phyloP scores from a whole-genome alignment of 37 sponge, comb jelly and placozoan species.

The Halisarca cf. caerulea region DNA sequence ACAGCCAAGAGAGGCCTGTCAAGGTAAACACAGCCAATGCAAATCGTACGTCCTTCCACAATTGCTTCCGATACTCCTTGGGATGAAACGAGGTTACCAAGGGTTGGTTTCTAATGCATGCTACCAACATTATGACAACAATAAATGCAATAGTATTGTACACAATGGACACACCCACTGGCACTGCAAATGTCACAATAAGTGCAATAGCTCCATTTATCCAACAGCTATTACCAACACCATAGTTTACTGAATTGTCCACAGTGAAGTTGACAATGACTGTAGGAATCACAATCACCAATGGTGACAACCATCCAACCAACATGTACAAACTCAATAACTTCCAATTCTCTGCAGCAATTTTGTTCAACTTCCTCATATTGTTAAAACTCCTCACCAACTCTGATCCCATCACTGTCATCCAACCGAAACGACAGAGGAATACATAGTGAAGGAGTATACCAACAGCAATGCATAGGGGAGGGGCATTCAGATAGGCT shows the following conservation, averaged over 20 bases:
- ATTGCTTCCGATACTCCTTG: neutral
- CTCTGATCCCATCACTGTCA: constrained; percentile 34
- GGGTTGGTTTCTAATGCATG: neutral
- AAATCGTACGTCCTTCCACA: constrained; percentile 15
- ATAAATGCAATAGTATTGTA: constrained; percentile 27
- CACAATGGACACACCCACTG: constrained; percentile 22
- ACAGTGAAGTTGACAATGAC: constrained; percentile 46
- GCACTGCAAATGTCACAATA: constrained; percentile 43
- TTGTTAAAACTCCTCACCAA: constrained; percentile 1
- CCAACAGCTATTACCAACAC: constrained; percentile 42
- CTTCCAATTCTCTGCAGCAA: neutral
- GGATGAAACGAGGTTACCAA: neutral
- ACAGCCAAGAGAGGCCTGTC: constrained; percentile 57
- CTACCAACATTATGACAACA: neutral
- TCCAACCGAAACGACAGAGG: constrained; percentile 56
- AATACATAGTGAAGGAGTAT: constrained; percentile 45
- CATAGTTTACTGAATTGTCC: constrained; percentile 34
- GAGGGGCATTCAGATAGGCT: neutral
- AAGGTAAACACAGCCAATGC: constrained; percentile 9
- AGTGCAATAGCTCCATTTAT: constrained; percentile 35
- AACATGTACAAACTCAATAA: constrained; percentile 9
- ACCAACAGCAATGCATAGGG: constrained; percentile 27
- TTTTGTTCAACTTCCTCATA: neutral
- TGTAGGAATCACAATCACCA: constrained; percentile 6
- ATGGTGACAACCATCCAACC: constrained; percentile 54